phyloP scores from a whole-genome alignment of 2,888 invertebrate species.

The Tinea semifulvella region DNA sequence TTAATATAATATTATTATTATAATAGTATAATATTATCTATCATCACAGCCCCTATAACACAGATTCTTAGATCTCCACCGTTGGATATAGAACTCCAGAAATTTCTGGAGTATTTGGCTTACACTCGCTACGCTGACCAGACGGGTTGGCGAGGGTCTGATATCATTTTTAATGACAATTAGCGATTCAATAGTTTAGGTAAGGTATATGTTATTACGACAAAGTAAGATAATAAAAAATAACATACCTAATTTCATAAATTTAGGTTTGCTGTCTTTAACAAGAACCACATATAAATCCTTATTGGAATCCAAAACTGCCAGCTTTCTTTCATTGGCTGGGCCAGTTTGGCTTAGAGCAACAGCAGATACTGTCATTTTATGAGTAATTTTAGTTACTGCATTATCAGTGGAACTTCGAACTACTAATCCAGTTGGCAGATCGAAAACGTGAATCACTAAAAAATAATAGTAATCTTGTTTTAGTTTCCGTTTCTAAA shows the following conservation, averaged over 20 bases:
- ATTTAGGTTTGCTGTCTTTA: constrained; percentile 70
- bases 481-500: no score
- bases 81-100: no score
- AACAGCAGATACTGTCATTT: constrained; percentile 81
- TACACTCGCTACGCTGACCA: no score
- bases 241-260: constrained; percentile 75
- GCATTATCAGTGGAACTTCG: constrained; percentile 77
- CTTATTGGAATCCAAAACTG: constrained; percentile 87
- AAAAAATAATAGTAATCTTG: constrained; percentile 13
- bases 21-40: no score
- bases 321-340: constrained; percentile 81
- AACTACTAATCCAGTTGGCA: constrained; percentile 70
- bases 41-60: no score
- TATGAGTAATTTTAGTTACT: constrained; percentile 78
- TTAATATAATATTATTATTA: no score
- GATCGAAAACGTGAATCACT: constrained; percentile 88
- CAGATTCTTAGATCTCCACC: no score
- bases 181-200: no score
- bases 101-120: no score
- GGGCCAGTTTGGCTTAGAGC: constrained; percentile 87
- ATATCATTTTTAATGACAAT: no score
- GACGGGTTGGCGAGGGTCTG: no score
- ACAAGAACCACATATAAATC: constrained; percentile 86
- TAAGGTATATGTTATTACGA: no score
- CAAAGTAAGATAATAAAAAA: constrained; percentile 2